Evolutionary conservation across 2,797 vertebrate genomes (phyloP).

Genomic region (Spheniscus humboldti): DNA sequence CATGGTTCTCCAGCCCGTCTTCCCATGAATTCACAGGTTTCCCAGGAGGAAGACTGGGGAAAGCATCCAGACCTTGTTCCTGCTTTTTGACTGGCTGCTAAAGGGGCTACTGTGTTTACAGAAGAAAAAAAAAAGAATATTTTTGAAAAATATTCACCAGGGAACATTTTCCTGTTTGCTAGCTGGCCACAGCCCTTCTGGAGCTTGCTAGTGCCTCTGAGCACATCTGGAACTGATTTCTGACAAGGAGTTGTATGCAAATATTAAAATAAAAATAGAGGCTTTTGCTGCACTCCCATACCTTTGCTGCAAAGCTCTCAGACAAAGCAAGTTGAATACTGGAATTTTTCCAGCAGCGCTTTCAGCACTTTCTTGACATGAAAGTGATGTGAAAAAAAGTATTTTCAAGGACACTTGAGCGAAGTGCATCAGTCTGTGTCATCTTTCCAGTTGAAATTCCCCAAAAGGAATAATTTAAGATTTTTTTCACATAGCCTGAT

Average conservation of each 20-base stretch:
- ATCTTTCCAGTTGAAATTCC: slow-evolving; percentile 24
- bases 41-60: neutral
- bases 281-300: neutral
- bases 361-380: slow-evolving; percentile 29
- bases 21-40: neutral
- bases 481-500: neutral
- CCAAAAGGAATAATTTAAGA: neutral
- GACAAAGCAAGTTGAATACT: neutral
- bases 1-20: neutral
- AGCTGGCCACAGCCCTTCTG: neutral
- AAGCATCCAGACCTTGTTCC: neutral
- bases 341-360: neutral
- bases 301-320: neutral
- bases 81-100: neutral
- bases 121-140: neutral
- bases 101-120: neutral
- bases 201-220: neutral
- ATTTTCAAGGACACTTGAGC: slow-evolving; percentile 37
- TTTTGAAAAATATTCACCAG: neutral
- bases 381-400: slow-evolving; percentile 3
- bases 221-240: neutral
- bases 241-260: neutral
- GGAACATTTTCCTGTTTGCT: neutral
- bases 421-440: slow-evolving; percentile 35
- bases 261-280: neutral